Base-by-base conservation (phyloP, 1,140 invertebrate species). In the Marisa cornuarietis region DNA sequence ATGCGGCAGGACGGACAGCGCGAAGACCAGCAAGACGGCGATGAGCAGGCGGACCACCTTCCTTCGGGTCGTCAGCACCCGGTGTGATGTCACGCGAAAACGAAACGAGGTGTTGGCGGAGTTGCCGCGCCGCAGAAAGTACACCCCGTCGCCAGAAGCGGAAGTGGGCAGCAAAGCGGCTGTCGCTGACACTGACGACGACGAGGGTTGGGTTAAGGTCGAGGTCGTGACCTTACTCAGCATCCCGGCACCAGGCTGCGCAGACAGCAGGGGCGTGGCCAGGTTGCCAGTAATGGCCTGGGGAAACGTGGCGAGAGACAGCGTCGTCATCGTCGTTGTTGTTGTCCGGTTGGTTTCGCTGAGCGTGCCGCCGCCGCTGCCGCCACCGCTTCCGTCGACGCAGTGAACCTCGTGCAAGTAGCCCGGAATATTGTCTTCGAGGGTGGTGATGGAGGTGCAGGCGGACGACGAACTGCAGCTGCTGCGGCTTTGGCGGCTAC, bases 1-100 rank as follows among this genome's bases (percentile, higher is more conserved):
- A 89, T 95, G 95, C 0, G 96, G 96, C 52, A 96, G 90, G 90
- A 96, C 96, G 91, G 95, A 96, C 18, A 96, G 83, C 5, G 95
- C 95, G 89, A 97, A 97, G 71, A 95, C 94, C 63, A 95, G 90
- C 20, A 96, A 95, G 14, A 96, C 94, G 8, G 95, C 94, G 49
- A 96, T 94, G 54, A 97, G 92, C 93, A 97, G 95, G 71, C 95
- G 93, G 74, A 91, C 90, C 18, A 93, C 91, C 76, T 89, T 88
- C 8, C 90, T 80, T 24, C 92, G 83, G 24, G 89, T 86, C 49
- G 85, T 81, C 10, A 91, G 80, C 2, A 89, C 88, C 20, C 81
- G 82, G 14, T 81, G 49, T 10, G 79, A 79, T 65, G 75, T 81
- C 61, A 80, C 65, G 20, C 73, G 65, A 49, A 95, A 95, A 22